Conservation (phyloP, 2,888 invertebrate genomes). For the Eupithecia insigniata region DNA sequence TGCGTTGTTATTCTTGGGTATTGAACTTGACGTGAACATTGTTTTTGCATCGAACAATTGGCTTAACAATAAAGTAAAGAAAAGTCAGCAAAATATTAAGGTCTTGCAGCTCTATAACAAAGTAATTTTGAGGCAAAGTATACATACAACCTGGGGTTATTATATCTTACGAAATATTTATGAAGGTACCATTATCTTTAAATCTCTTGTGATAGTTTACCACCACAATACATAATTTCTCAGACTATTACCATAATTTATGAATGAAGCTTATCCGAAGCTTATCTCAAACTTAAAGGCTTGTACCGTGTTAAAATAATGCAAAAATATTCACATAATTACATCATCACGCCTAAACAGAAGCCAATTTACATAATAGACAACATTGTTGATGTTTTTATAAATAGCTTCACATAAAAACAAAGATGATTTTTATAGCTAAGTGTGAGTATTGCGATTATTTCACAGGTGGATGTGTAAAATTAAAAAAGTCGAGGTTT, state of each 20-base stretch:
- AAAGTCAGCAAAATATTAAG: neutral
- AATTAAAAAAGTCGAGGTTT: neutral
- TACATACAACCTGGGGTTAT: no score
- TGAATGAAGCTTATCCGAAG: conserved; percentile 17
- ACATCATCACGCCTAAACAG: conserved; percentile 33
- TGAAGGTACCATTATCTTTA: neutral
- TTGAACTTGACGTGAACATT: conserved; percentile 26
- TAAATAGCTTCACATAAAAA: conserved; percentile 11
- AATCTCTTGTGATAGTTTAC: conserved; percentile 7
- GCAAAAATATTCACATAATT: conserved; percentile 42
- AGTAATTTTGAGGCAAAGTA: neutral
- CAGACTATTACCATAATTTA: conserved; percentile 28
- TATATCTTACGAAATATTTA: neutral
- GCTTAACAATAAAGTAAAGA: neutral
- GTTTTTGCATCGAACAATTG: conserved; percentile 8
- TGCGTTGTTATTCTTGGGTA: conserved; percentile 26
- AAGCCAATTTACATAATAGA: conserved; percentile 34
- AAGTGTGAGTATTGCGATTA: neutral
- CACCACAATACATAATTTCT: conserved; percentile 21
- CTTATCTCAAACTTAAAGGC: conserved; percentile 21
- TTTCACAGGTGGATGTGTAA: neutral
- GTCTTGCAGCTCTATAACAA: neutral
- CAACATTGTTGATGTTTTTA: conserved; percentile 15
- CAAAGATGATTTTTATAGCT: neutral
- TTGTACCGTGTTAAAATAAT: conserved; percentile 33